Base-by-base conservation (phyloP, 2,113 vertebrate genomes). In the Amphiprion ocellaris region DNA sequence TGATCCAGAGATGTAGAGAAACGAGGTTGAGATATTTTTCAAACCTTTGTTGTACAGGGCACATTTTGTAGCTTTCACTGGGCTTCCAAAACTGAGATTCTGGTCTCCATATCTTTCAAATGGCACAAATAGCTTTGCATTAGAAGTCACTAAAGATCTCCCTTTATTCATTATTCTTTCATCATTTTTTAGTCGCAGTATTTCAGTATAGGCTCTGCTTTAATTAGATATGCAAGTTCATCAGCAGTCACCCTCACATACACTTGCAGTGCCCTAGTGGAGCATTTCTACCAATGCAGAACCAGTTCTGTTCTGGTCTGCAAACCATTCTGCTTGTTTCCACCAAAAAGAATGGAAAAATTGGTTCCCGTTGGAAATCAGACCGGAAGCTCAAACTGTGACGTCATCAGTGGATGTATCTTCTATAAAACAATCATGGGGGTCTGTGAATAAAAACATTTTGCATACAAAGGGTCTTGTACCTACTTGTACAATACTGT, bases 1-100 rank as follows among this genome's bases (percentile, higher is more conserved):
- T 61, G 61, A 69, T 62, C 21, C 53, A 86, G 67, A 60, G 58
- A 74, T 70, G 58, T 30, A 73, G 54, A 62, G 19, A 69, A 46
- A 47, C 10, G n/a, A 10, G 60, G 19, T 11, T 2, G 19, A 66
- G 23, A 78, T 21, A 55, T 73, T 80, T 70, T 52, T 59, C 56
- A 67, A 66, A 54, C 16, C 9, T 70, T 69, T 79, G 33, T 81
- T 71, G 61, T 49, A 58, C 28, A 59, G 50, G 37, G 66, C 19
- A 30, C 74, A 59, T 59, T 72, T 82, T 75, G 1, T 24, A 50
- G 39, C 69, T 69, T 80, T 76, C 26, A 37, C 50, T 15, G 30
- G 9, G 49, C 26, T 50, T 60, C 55, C 12, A 52, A 61, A 23
- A 74, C 15, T 10, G 6, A 28, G 10, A 62, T 39, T 10, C 49